Evolutionary conservation across 2,797 vertebrate genomes (phyloP), one percentile per base, ranked within the genome.

Genomic region (Tolypeutes matacus): DNA sequence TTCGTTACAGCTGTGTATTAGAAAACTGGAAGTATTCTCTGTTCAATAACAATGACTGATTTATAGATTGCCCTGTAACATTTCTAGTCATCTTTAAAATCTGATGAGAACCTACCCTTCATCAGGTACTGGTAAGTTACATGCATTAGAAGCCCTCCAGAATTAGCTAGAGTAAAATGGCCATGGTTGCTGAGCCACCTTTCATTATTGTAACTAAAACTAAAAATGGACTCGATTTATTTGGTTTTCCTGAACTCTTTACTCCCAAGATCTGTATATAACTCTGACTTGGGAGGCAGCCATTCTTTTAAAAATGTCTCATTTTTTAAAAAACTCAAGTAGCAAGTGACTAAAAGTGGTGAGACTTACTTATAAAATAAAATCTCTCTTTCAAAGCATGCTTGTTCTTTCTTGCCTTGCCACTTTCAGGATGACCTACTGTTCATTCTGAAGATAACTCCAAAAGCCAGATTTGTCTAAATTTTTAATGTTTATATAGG

Each of bases 361-460:
- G 34, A 93, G 27, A n/a, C n/a, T n/a, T n/a, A 93, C 67, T 88
- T 94, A 67, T 87, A 78, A 96, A 89, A 92, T 90, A 78, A 87
- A 90, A 62, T 85, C 53, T 49, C 21, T 70, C 62, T 92, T 94
- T 95, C 76, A 56, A 93, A 91, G 34, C 21, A 31, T 31, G 27
- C 42, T 60, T 76, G 62, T 65, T 70, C 49, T 65, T 89, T 83
- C 34, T 77, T 83, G 53, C 49, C 20, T 51, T 75, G 36, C 11
- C 10, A 58, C 18, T 83, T 82, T 95, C 56, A 85, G 46, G 31
- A 62, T 80, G 65, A 51, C 17, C 46, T 89, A 14, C 81, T 92
- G 18, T 93, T 89, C 49, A 80, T 72, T 78, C 18, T 60, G 73
- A 51, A 58, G 65, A 72, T 42, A 72, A 58, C 21, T 89, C 65